Conservation (phyloP, 2,113 vertebrate genomes). For the Myotis yumanensis region DNA sequence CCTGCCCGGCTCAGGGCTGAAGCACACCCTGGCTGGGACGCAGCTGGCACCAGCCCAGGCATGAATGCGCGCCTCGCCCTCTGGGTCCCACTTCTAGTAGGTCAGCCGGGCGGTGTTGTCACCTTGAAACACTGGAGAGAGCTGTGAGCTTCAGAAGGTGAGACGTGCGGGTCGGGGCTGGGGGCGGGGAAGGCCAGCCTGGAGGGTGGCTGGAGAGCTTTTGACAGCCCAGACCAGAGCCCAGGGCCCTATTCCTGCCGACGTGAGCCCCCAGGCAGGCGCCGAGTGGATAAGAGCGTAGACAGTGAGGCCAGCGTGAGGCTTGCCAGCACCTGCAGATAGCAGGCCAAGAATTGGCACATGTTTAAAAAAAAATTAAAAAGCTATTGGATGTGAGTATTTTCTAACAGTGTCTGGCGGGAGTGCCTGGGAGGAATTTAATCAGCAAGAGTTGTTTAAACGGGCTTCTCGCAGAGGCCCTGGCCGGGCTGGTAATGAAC, state of each 20-base stretch:
- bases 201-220: constrained; percentile 78
- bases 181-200: constrained; percentile 57
- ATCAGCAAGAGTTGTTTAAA: constrained; percentile 90
- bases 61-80: not conserved
- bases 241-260: constrained; percentile 78
- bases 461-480: constrained; percentile 84
- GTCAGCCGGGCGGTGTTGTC: constrained; percentile 70
- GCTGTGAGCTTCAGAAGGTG: constrained; percentile 68
- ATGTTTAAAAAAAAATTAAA: constrained; percentile 82
- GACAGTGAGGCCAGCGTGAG: constrained; percentile 86
- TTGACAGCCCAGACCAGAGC: constrained; percentile 86
- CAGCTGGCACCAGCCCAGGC: constrained; percentile 54
- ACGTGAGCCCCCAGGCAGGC: constrained; percentile 87
- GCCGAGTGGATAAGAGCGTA: constrained; percentile 89
- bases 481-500: constrained; percentile 85
- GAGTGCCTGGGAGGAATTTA: constrained; percentile 88
- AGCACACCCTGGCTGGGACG: not conserved
- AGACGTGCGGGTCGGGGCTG: constrained; percentile 15
- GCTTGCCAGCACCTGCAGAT: constrained; percentile 90
- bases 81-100: constrained; percentile 17
- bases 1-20: constrained; percentile 34
- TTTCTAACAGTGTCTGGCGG: constrained; percentile 88
- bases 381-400: constrained; percentile 84
- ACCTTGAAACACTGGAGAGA: constrained; percentile 68
- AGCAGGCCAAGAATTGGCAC: constrained; percentile 87